Evolutionary conservation across 2,888 invertebrate species (phyloP).

Genomic region (Shargacucullia verbasci): DNA sequence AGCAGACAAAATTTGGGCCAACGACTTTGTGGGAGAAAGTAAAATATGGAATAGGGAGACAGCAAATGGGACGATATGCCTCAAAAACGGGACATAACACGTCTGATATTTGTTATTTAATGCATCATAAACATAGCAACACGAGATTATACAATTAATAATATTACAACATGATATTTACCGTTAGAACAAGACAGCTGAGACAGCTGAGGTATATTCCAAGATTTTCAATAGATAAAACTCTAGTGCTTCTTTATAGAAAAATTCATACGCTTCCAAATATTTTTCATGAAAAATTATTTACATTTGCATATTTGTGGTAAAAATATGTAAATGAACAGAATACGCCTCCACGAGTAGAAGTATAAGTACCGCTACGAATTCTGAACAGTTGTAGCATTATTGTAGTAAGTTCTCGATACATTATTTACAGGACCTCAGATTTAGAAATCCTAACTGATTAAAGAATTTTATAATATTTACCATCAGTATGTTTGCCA

Average conservation of each 20-base stretch:
- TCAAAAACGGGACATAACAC: conserved; percentile 23
- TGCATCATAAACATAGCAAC: conserved; percentile 10
- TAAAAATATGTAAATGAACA: conserved; percentile 51
- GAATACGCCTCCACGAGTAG: conserved; percentile 35
- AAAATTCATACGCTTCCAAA: conserved; percentile 16
- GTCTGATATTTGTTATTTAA: conserved; percentile 7
- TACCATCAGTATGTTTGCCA: conserved; percentile 82
- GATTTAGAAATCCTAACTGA: conserved; percentile 7
- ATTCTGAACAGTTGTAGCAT: conserved; percentile 39
- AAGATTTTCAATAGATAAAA: not conserved
- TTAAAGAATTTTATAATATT: conserved; percentile 50
- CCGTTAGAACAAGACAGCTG: not conserved
- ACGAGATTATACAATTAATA: conserved; percentile 11
- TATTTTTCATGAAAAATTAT: conserved; percentile 26
- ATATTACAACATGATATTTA: not conserved
- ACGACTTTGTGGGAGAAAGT: conserved; percentile 66
- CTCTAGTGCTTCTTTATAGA: not conserved
- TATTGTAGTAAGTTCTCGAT: conserved; percentile 27
- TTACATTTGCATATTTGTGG: conserved; percentile 53
- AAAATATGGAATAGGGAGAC: conserved; percentile 48
- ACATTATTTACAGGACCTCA: conserved; percentile 25
- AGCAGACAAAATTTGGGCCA: conserved; percentile 71
- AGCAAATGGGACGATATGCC: conserved; percentile 48
- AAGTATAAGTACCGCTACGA: conserved; percentile 30
- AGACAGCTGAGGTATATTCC: not conserved